Percentiles rank a stretch among this genome's conserved stretches.
These are phyloP conservation scores for Heterohyrax brucei DNA, from an alignment of 2,797 vertebrate genomes.

Conservation along the genomic window DNA sequence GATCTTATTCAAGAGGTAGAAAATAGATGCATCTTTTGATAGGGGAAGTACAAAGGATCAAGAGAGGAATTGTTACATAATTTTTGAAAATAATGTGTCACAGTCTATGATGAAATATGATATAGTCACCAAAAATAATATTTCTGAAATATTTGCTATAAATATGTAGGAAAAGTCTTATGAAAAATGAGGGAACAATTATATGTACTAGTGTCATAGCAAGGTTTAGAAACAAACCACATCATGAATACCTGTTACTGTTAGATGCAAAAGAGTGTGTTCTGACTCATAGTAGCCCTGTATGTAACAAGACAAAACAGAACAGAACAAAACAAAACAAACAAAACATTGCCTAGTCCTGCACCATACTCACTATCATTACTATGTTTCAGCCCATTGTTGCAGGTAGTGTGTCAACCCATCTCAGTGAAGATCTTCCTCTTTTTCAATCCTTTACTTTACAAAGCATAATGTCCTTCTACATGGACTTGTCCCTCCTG, in stretches of 20 bases:
- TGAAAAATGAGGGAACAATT: neutral
- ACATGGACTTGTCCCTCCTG: too few species aligned
- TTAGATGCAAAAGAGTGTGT: too few species aligned
- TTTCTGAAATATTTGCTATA: neutral
- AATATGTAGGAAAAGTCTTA: neutral
- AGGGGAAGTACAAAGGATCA: neutral
- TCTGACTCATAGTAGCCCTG: too few species aligned
- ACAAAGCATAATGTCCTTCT: too few species aligned
- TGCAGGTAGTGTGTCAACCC: too few species aligned
- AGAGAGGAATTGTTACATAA: neutral
- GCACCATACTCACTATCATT: too few species aligned
- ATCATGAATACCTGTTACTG: neutral
- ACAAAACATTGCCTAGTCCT: too few species aligned
- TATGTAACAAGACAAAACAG: too few species aligned
- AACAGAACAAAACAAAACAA: too few species aligned
- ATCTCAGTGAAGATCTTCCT: too few species aligned
- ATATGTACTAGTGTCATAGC: neutral
- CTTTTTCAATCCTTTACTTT: too few species aligned
- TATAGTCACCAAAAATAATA: neutral
- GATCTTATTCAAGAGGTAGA: neutral
- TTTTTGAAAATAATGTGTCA: neutral
- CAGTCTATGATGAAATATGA: neutral
- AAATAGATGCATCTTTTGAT: neutral
- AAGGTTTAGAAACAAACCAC: slow-evolving; percentile 7
- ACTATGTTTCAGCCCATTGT: too few species aligned